phyloP scores from a whole-genome alignment of 2,888 invertebrate species.

The Euplagia quadripunctaria region DNA sequence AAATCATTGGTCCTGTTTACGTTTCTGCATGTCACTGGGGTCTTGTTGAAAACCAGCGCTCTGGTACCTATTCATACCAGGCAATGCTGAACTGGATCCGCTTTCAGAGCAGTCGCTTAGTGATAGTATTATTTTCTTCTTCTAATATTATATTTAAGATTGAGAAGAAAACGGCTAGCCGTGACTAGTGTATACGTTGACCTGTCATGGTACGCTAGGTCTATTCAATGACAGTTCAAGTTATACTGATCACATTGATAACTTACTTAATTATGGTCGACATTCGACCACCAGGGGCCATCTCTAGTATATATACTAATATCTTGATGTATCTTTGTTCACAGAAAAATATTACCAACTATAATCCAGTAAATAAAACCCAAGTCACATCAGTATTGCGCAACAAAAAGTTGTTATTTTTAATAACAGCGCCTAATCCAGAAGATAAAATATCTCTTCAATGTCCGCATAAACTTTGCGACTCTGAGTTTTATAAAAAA shows the following conservation, averaged over 20 bases:
- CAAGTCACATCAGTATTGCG: slow-evolving; percentile 52
- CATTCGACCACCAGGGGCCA: too few relatives aligned
- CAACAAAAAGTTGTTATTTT: slow-evolving; percentile 58
- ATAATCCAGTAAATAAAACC: slow-evolving; percentile 5
- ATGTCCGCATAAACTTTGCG: slow-evolving; percentile 67
- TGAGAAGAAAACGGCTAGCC: too few relatives aligned
- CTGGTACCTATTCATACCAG: too few relatives aligned
- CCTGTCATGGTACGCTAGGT: too few relatives aligned
- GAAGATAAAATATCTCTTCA: slow-evolving; percentile 61
- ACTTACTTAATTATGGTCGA: too few relatives aligned
- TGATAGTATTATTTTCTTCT: too few relatives aligned
- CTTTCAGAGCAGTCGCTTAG: too few relatives aligned
- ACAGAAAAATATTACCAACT: slow-evolving; percentile 50
- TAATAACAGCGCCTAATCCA: slow-evolving; percentile 65
- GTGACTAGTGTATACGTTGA: background rate
- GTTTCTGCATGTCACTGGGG: too few relatives aligned
- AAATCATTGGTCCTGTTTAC: too few relatives aligned
- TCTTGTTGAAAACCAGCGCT: too few relatives aligned
- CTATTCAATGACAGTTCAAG: background rate
- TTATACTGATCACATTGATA: background rate
- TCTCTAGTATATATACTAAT: background rate
- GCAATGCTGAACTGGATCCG: too few relatives aligned
- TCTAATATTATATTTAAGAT: too few relatives aligned
- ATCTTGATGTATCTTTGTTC: background rate
- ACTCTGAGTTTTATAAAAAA: slow-evolving; percentile 63